These are phyloP conservation scores for Salvelinus sp. DNA, from an alignment of 2,113 vertebrate species.

Conservation along the genomic window DNA sequence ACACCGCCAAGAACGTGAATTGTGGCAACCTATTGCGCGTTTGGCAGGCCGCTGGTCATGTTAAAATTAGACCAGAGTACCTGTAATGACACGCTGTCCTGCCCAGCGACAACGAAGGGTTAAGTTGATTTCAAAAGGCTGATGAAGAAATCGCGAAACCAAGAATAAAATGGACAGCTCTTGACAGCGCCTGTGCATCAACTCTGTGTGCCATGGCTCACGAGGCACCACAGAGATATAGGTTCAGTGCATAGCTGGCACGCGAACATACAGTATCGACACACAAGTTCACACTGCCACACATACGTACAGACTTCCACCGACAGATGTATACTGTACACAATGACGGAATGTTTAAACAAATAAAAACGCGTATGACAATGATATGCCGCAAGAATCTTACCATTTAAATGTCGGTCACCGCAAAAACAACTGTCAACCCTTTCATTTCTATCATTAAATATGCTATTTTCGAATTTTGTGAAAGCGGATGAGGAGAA, in stretches of 20 bases:
- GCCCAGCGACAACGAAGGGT: neutral
- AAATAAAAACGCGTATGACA: constrained; percentile 43
- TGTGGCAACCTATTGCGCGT: constrained; percentile 23
- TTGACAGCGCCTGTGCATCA: constrained; percentile 14
- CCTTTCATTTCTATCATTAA: constrained; percentile 54
- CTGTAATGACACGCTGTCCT: constrained; percentile 15
- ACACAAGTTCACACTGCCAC: constrained; percentile 32
- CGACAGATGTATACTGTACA: constrained; percentile 53
- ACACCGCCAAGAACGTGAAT: constrained; percentile 7
- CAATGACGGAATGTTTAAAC: constrained; percentile 53
- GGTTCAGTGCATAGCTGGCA: constrained; percentile 16
- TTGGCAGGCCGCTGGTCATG: constrained; percentile 15
- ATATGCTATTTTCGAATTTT: constrained; percentile 68
- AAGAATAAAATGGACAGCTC: constrained; percentile 49
- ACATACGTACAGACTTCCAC: constrained; percentile 38
- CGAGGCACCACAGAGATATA: constrained; percentile 7
- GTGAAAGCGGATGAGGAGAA: constrained; percentile 76
- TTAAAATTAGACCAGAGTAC: neutral
- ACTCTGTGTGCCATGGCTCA: constrained; percentile 18
- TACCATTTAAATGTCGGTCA: constrained; percentile 73
- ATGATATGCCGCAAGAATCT: constrained; percentile 63
- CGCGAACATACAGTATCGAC: constrained; percentile 36
- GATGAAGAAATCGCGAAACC: constrained; percentile 2
- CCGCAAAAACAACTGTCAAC: constrained; percentile 35
- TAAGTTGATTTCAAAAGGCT: neutral